These are phyloP conservation scores for Acanthurus lineatus DNA, from an alignment of 2,797 vertebrate species.

Conservation along the genomic window DNA sequence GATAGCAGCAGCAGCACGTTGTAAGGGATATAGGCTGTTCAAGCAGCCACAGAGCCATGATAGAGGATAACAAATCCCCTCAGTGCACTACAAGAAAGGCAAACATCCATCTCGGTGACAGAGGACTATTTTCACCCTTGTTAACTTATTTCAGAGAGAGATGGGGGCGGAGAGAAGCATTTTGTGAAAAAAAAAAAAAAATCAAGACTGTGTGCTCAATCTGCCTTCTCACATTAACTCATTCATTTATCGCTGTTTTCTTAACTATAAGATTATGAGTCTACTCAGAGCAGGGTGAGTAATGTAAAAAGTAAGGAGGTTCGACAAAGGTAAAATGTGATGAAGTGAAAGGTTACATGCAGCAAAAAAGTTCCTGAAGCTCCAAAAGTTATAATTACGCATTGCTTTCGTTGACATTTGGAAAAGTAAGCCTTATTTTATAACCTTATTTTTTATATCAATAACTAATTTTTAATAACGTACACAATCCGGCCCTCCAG, in stretches of 20 bases:
- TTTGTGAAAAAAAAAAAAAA: slow-evolving; percentile 33
- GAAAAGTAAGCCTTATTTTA: slow-evolving; percentile 38
- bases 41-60: slow-evolving; percentile 44
- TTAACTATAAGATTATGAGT: slow-evolving; percentile 13
- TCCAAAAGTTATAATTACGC: slow-evolving; percentile 41
- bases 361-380: slow-evolving; percentile 5
- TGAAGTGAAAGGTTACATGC: slow-evolving; percentile 15
- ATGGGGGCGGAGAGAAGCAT: slow-evolving; percentile 44
- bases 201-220: slow-evolving; percentile 24
- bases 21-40: slow-evolving; percentile 41
- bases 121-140: slow-evolving; percentile 65
- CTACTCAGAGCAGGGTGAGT: not conserved
- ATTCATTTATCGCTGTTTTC: slow-evolving; percentile 42
- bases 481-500: not conserved
- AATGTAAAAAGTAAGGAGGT: not conserved
- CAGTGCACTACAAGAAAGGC: slow-evolving; percentile 52
- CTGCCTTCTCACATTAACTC: slow-evolving; percentile 43
- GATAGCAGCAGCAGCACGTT: slow-evolving; percentile 52
- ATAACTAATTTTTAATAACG: slow-evolving; percentile 25
- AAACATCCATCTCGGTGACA: slow-evolving; percentile 72
- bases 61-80: slow-evolving; percentile 71
- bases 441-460: slow-evolving; percentile 16
- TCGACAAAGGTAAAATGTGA: not conserved
- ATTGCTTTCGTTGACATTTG: slow-evolving; percentile 40
- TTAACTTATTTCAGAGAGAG: slow-evolving; percentile 70